phyloP scores from a whole-genome alignment of 2,888 invertebrate genomes.

The Cheilosia variabilis region DNA sequence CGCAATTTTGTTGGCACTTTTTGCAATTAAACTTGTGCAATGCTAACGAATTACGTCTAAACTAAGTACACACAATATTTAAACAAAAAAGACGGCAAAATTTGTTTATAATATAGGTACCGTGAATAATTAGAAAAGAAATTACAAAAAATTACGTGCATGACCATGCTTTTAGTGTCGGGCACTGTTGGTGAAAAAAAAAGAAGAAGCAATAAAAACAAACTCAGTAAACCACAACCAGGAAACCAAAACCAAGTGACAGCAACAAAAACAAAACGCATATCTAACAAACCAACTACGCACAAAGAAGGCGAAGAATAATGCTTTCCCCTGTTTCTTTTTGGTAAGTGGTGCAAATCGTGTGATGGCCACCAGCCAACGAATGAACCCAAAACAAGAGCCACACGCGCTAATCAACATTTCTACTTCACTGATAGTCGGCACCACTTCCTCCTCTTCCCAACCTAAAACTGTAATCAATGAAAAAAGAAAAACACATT shows the following conservation, averaged over 20 bases:
- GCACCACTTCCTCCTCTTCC: not conserved
- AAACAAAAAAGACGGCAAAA: not conserved
- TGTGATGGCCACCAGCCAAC: conserved; percentile 41
- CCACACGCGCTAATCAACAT: conserved; percentile 26
- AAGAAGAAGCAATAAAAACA: not conserved
- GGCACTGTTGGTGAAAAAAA: conserved; percentile 27
- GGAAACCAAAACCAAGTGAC: conserved; percentile 24
- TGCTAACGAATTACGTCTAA: no score
- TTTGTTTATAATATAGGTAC: conserved; percentile 13
- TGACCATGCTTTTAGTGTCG: conserved; percentile 20
- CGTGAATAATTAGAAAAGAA: conserved; percentile 20
- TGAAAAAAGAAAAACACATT: conserved; percentile 32
- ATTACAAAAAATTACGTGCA: conserved; percentile 46
- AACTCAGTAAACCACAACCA: conserved; percentile 32
- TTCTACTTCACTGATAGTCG: conserved; percentile 50
- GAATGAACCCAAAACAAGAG: conserved; percentile 49
- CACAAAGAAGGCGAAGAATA: conserved; percentile 11
- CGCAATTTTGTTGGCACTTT: no score
- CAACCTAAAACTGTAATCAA: conserved; percentile 21
- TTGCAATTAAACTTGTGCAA: no score
- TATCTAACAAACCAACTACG: not conserved
- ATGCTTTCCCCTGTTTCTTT: conserved; percentile 46
- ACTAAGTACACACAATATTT: not conserved
- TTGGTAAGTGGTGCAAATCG: conserved; percentile 64
- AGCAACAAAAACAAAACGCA: conserved; percentile 6